phyloP scores from a whole-genome alignment of 2,888 invertebrate genomes.

The Epirrhoe alternata region DNA sequence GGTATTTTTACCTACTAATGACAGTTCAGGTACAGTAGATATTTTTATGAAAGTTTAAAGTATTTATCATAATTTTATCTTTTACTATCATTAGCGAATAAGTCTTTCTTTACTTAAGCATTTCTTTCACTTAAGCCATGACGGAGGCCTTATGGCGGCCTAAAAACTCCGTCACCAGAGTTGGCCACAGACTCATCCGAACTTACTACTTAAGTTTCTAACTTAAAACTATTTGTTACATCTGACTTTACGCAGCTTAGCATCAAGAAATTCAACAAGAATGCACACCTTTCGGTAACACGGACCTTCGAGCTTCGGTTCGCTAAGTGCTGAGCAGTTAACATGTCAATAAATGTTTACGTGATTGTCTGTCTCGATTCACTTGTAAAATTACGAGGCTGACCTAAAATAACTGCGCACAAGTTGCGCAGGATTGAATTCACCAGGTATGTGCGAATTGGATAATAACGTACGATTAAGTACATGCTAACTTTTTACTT shows the following conservation, averaged over 20 bases:
- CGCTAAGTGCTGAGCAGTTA: slow-evolving; percentile 41
- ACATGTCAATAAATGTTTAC: slow-evolving; percentile 37
- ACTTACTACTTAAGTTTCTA: no score
- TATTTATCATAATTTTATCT: no score
- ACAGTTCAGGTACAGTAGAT: no score
- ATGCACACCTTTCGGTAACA: slow-evolving; percentile 29
- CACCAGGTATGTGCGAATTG: slow-evolving; percentile 15
- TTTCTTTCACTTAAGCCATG: no score
- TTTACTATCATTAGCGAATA: no score
- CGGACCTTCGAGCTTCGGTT: slow-evolving; percentile 24
- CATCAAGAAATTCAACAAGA: slow-evolving; percentile 34
- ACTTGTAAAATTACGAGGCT: slow-evolving; percentile 34
- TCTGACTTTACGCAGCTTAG: not conserved
- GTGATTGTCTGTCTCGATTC: slow-evolving; percentile 30
- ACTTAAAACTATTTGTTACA: not conserved
- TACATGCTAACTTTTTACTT: not conserved
- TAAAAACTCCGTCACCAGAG: no score
- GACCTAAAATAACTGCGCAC: slow-evolving; percentile 21
- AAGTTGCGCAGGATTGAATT: slow-evolving; percentile 19
- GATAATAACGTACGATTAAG: slow-evolving; percentile 1
- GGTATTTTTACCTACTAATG: no score
- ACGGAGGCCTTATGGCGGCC: no score
- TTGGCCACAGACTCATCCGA: no score
- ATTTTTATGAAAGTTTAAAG: no score
- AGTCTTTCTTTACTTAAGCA: no score